Percentiles rank a stretch among this genome's conserved stretches.
phyloP scores from a whole-genome alignment of 35 echinoderm and acorn worm species.

The Stichopus chloronotus region DNA sequence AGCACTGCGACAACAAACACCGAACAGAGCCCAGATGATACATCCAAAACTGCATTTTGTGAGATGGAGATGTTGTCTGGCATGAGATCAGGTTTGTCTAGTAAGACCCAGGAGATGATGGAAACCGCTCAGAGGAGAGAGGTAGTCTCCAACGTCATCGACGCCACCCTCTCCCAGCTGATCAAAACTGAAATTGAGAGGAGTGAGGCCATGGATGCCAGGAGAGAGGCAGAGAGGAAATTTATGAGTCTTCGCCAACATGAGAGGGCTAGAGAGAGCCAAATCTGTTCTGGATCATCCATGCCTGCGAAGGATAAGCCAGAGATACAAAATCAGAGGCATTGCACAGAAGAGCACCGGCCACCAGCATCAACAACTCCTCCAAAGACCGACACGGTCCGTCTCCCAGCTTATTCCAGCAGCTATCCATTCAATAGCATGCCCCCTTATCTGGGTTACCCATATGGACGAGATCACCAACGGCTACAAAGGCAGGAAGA shows the following conservation, averaged over 20 bases:
- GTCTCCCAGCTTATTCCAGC: not conserved
- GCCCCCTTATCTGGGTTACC: constrained; percentile 32
- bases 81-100: not conserved
- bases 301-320: not conserved
- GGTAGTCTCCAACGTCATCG: constrained; percentile 29
- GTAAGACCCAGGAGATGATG: constrained; percentile 21
- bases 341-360: not conserved
- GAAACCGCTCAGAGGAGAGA: constrained; percentile 19
- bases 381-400: not conserved
- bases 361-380: not conserved
- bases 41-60: not conserved
- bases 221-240: constrained; percentile 32
- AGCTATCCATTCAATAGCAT: not conserved
- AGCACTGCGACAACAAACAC: not conserved
- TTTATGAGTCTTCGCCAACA: not conserved
- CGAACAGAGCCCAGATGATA: not conserved
- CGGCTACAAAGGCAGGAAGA: constrained; percentile 1
- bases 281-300: not conserved
- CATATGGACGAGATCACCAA: not conserved
- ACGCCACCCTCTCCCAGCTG: constrained; percentile 26
- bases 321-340: not conserved
- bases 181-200: constrained; percentile 42
- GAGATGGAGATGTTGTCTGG: not conserved
- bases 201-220: constrained; percentile 45
- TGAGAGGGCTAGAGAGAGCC: not conserved